Percentiles rank a stretch among this genome's conserved stretches.
These are phyloP conservation scores for Piprites chloris DNA, from an alignment of 2,113 vertebrate species.

Conservation along the genomic window DNA sequence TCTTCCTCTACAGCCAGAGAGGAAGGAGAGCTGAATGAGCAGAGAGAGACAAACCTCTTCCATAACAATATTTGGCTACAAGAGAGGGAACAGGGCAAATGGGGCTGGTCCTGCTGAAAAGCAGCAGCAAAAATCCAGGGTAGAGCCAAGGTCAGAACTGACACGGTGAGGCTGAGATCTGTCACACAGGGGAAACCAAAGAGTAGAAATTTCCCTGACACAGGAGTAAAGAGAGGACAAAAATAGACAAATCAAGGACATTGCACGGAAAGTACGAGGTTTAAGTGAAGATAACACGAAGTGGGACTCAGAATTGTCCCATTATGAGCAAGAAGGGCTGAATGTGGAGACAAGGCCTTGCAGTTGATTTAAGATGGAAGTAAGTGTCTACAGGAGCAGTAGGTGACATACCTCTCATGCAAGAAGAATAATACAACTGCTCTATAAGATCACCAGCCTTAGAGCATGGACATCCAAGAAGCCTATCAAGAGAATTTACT, in stretches of 20 bases:
- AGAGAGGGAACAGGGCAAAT: not conserved
- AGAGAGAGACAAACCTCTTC: not conserved
- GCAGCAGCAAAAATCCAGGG: not conserved
- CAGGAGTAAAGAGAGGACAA: not conserved
- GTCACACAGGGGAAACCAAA: not conserved
- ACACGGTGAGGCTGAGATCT: not conserved
- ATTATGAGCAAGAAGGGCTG: not conserved
- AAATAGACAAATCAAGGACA: not conserved
- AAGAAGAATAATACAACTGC: not conserved
- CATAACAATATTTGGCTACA: not conserved
- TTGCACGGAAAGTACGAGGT: not conserved
- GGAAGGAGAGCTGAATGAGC: not conserved
- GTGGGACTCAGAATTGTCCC: accelerated
- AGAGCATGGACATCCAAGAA: not conserved
- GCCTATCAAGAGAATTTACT: not conserved
- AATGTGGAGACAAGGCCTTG: not conserved
- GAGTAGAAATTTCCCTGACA: not conserved
- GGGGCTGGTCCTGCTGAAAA: not conserved
- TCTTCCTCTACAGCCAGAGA: not conserved
- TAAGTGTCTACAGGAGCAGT: not conserved
- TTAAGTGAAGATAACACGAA: not conserved
- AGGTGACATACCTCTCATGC: not conserved
- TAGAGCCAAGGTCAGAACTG: not conserved
- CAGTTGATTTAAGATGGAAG: not conserved
- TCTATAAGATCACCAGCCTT: not conserved